Base-by-base conservation (phyloP, 2,113 vertebrate genomes). In the Meleagris gallopavo region DNA sequence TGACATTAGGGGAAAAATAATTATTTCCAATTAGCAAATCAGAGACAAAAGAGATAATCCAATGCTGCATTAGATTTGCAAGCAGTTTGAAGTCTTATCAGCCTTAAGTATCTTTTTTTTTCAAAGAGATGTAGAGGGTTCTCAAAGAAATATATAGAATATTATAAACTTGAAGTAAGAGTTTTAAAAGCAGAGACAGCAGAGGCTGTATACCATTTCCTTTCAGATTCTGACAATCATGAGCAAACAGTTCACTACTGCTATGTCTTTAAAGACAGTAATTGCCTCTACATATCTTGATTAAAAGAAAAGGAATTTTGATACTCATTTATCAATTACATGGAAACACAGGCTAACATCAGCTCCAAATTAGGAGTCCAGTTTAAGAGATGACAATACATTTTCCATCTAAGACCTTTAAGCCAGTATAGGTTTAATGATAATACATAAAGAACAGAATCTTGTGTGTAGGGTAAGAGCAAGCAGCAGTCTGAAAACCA, bases 1-100 rank as follows among this genome's bases (percentile, higher is more conserved):
- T 93, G 88, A 69, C 60, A 87, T 86, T 88, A 32, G 72, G 88
- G 84, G 78, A 91, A 50, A 90, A 87, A 92, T 77, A 76, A 73
- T 90, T 92, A 86, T 93, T 87, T 76, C 86, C 67, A 90, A 93
- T 93, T 83, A 96, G 90, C 88, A 93, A 87, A 96, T 93, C 74
- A 38, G 67, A 93, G 80, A 94, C 88, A 90, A 93, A 93, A 93
- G 58, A 88, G 79, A 96, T 95, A 94, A 95, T 88, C 61, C 76
- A 94, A 75, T 88, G 88, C 43, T 45, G 85, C 54, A n/a, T 71
- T 90, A 83, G 83, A 86, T 95, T 93, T 90, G 90, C 61, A 74
- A 96, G 94, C 25, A 71, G 61, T 90, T 94, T 76, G 90, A 88
- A 89, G 85, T 94, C 83, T 94, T 93, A 88, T 2, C 12, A 38